These are phyloP conservation scores for Lucilia cuprina DNA, from an alignment of 1,140 invertebrate genomes.

Conservation along the genomic window DNA sequence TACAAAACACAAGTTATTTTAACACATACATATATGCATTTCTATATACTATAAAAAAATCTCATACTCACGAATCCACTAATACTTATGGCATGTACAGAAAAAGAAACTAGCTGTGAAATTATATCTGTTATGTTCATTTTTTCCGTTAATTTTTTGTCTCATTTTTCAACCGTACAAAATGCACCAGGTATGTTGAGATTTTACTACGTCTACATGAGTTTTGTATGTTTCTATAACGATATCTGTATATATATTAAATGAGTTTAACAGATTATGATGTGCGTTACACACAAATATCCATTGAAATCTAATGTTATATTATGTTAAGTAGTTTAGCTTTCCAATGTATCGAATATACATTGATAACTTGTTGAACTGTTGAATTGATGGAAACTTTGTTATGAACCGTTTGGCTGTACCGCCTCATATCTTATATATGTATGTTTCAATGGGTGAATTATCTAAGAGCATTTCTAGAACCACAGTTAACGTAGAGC, in stretches of 20 bases:
- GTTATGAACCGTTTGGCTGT: no score
- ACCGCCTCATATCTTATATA: no score
- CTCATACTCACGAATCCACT: not conserved
- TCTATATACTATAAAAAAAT: not conserved
- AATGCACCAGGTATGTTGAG: conserved; percentile 5
- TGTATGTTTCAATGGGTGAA: no score
- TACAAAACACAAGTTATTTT: not conserved
- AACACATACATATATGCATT: not conserved
- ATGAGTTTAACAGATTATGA: conserved; percentile 26
- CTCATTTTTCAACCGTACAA: not conserved
- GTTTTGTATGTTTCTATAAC: not conserved
- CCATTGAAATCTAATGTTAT: no score
- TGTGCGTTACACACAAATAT: no score
- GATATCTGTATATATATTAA: not conserved
- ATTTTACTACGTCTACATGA: not conserved
- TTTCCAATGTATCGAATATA: no score
- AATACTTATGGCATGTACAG: not conserved
- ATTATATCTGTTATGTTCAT: not conserved
- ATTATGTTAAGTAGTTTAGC: no score
- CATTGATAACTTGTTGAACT: no score
- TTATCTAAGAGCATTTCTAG: no score
- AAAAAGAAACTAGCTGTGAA: not conserved
- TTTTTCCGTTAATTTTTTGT: not conserved
- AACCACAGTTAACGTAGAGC: no score
- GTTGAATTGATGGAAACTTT: no score